Evolutionary conservation across 2,797 vertebrate species (phyloP), one percentile per base, ranked within the genome.

Genomic region (Paguma larvata): DNA sequence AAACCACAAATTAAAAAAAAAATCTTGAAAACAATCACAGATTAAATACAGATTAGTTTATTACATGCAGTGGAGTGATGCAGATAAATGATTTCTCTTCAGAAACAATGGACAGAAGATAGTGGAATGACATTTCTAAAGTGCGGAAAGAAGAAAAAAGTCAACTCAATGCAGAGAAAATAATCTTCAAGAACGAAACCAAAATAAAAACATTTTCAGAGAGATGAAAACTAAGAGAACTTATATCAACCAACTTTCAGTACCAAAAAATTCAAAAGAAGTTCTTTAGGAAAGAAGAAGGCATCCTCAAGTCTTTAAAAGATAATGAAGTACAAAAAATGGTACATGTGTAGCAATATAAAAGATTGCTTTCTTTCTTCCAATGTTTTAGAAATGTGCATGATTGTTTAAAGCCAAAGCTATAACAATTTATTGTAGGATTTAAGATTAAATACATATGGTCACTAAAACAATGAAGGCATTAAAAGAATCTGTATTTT

Each of bases 11-110:
- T 48, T 67, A 73, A 85, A 88, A 63, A 63, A n/a, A 63, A 65
- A 67, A 25, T 67, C n/a, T 86, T 90, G 38, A 85, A 96, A 93
- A 63, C 38, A 95, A 21, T 27, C 48, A 85, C 34, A 75, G 18
- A 91, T 48, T 75, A 87, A 75, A 51, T 32, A 92, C 19, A 41
- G 34, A 78, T 78, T 70, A 93, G 59, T 19, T 62, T 30, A 73
- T 84, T 51, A 32, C n/a, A 70, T 72, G 25, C 67, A 78, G 13
- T 84, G 30, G 4, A 89, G 78, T 78, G 44, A 70, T 53, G 46
- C 12, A 10, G 48, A 44, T 79, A 80, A 80, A 70, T 9, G 78
- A 86, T 73, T 96, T 94, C 11, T 96, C 65, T 25, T 86, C 38
- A 82, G 56, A 91, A 67, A 48, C 11, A 86, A 85, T 32, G 63